phyloP scores from a whole-genome alignment of 1,140 invertebrate species.

The Cydia pomonella region DNA sequence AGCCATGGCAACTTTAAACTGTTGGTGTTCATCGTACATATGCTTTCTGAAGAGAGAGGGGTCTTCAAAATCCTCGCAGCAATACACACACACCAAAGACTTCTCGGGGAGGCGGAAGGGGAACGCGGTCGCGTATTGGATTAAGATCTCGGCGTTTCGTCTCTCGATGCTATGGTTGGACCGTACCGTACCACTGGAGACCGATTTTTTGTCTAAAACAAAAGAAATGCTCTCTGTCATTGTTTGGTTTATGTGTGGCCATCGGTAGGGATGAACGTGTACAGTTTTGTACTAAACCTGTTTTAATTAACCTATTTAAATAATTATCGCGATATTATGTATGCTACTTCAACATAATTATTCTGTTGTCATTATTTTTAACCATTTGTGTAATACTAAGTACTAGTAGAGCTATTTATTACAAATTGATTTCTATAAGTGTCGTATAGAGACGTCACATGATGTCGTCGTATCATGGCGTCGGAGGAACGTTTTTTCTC shows the following conservation, averaged over 20 bases:
- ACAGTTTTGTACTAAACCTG: too few species aligned
- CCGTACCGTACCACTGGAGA: slow-evolving; percentile 42
- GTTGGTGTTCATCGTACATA: slow-evolving; percentile 49
- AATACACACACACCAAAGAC: slow-evolving; percentile 65
- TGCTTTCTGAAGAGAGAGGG: slow-evolving; percentile 56
- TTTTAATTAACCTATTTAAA: neutral
- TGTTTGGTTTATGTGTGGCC: neutral
- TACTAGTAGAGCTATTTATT: too few species aligned
- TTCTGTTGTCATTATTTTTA: too few species aligned
- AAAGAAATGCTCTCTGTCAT: slow-evolving; percentile 54
- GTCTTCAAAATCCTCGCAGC: slow-evolving; percentile 59
- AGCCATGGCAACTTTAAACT: slow-evolving; percentile 56
- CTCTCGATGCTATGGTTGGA: slow-evolving; percentile 46
- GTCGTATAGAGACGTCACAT: too few species aligned
- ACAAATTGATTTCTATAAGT: too few species aligned
- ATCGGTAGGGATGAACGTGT: neutral
- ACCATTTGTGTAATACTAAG: too few species aligned
- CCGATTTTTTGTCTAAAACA: slow-evolving; percentile 63
- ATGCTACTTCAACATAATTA: too few species aligned
- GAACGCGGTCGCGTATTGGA: slow-evolving; percentile 64
- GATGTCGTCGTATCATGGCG: too few species aligned
- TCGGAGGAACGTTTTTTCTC: too few species aligned
- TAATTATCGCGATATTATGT: too few species aligned
- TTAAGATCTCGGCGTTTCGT: slow-evolving; percentile 62
- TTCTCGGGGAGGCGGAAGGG: slow-evolving; percentile 62